phyloP scores from a whole-genome alignment of 1,140 invertebrate species.

The Drosophila equinoxialis region DNA sequence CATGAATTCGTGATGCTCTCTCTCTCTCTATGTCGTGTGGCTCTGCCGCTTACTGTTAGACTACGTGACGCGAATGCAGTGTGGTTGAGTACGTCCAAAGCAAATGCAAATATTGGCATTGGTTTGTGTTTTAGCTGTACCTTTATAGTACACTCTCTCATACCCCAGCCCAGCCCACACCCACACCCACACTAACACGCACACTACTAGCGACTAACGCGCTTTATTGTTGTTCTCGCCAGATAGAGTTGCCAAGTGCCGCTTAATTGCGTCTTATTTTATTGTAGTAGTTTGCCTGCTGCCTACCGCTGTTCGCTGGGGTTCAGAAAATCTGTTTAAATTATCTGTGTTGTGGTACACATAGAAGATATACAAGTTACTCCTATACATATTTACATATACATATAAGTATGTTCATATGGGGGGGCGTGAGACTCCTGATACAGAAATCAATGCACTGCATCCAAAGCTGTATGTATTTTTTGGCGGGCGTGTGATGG shows the following conservation, averaged over 20 bases:
- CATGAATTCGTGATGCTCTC: slow-evolving; percentile 3
- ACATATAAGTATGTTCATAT: too few relatives aligned
- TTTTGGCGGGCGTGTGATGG: slow-evolving; percentile 25
- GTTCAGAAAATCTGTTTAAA: background rate
- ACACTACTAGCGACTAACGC: background rate
- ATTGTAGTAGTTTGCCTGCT: slow-evolving; percentile 3
- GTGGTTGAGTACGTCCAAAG: slow-evolving; percentile 3
- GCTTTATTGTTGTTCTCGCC: slow-evolving; percentile 12
- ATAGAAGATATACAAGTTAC: background rate
- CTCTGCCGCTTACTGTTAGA: background rate
- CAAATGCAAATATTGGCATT: slow-evolving; percentile 23
- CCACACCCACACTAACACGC: slow-evolving; percentile 20
- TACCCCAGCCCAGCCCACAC: slow-evolving; percentile 14
- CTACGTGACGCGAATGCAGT: slow-evolving; percentile 18
- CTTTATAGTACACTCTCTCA: slow-evolving; percentile 11
- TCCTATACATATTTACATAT: background rate
- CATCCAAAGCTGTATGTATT: slow-evolving; percentile 7
- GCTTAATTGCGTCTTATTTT: slow-evolving; percentile 4
- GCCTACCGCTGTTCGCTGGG: background rate
- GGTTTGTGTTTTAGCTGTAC: slow-evolving; percentile 19
- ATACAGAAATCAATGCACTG: slow-evolving; percentile 20
- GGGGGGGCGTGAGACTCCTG: too few relatives aligned
- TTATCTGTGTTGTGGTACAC: background rate
- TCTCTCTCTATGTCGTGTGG: background rate
- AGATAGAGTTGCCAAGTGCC: slow-evolving; percentile 14